Conservation (phyloP, 2,888 invertebrate genomes). For the Agonum fuliginosum region DNA sequence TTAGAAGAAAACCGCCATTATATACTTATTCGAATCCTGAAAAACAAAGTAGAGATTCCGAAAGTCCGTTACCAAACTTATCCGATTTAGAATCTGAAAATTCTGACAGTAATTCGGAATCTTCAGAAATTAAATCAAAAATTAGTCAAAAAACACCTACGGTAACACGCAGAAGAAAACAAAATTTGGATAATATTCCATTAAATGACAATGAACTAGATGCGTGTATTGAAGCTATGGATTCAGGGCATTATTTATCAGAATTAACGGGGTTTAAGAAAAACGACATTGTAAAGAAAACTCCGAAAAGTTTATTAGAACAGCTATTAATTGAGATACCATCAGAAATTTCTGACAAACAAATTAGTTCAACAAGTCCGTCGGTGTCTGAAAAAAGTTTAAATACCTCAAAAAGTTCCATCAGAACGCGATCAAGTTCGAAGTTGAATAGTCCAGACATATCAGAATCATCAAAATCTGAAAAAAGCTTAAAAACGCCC, state of each 20-base stretch:
- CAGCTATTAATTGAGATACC: slow-evolving; percentile 92
- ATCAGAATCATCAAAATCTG: slow-evolving; percentile 56
- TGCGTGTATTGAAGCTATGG: slow-evolving; percentile 60
- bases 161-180: slow-evolving; percentile 57
- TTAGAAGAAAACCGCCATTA: slow-evolving; percentile 82
- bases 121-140: slow-evolving; percentile 53
- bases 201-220: slow-evolving; percentile 50
- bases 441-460: slow-evolving; percentile 80
- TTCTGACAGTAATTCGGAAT: slow-evolving; percentile 59
- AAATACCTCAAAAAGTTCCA: slow-evolving; percentile 72
- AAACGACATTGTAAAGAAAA: slow-evolving; percentile 66
- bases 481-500: slow-evolving; percentile 73
- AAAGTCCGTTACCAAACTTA: slow-evolving; percentile 66
- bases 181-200: slow-evolving; percentile 57
- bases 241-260: slow-evolving; percentile 61
- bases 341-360: slow-evolving; percentile 73
- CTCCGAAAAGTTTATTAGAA: slow-evolving; percentile 79
- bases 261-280: slow-evolving; percentile 61
- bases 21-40: slow-evolving; percentile 87
- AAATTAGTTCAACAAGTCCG: slow-evolving; percentile 68
- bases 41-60: slow-evolving; percentile 73
- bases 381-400: slow-evolving; percentile 72
- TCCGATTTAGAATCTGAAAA: slow-evolving; percentile 60
- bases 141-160: slow-evolving; percentile 52
- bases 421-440: slow-evolving; percentile 81